Percentiles rank a stretch among this genome's conserved stretches.
phyloP scores from a whole-genome alignment of 2,113 vertebrate genomes.

The Mellivora capensis region DNA sequence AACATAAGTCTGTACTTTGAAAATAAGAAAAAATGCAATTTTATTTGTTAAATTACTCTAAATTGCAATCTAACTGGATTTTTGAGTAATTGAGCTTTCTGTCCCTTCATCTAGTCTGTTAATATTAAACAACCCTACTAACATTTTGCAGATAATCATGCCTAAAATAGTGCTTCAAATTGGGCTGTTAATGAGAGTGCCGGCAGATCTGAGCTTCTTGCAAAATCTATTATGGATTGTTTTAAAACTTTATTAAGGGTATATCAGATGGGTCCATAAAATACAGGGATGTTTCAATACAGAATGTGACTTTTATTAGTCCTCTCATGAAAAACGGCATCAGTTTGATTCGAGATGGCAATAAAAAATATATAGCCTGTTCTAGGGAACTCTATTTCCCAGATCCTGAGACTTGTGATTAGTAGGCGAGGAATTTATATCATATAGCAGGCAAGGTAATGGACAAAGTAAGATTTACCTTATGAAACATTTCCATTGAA shows the following conservation, averaged over 20 bases:
- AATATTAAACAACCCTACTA: slow-evolving; percentile 71
- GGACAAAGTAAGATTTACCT: slow-evolving; percentile 66
- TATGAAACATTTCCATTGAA: slow-evolving; percentile 58
- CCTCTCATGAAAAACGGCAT: slow-evolving; percentile 45
- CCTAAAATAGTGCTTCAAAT: slow-evolving; percentile 71
- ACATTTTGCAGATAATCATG: slow-evolving; percentile 72
- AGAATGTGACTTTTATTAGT: slow-evolving; percentile 64
- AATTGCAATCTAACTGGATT: slow-evolving; percentile 72
- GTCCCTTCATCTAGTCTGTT: slow-evolving; percentile 77
- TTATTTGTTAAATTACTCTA: slow-evolving; percentile 62
- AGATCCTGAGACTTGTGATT: not conserved
- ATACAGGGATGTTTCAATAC: slow-evolving; percentile 67
- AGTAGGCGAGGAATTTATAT: slow-evolving; percentile 58
- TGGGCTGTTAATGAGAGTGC: slow-evolving; percentile 70
- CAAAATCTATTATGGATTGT: slow-evolving; percentile 77
- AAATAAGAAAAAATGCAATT: slow-evolving; percentile 54
- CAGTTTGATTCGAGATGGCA: slow-evolving; percentile 45
- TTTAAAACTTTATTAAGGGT: slow-evolving; percentile 76
- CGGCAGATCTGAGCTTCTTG: slow-evolving; percentile 71
- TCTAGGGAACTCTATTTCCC: slow-evolving; percentile 20
- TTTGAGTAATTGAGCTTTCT: slow-evolving; percentile 76
- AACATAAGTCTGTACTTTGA: slow-evolving; percentile 22
- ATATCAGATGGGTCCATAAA: slow-evolving; percentile 68
- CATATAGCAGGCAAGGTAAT: slow-evolving; percentile 48
- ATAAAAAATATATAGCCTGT: slow-evolving; percentile 61